phyloP scores from a whole-genome alignment of 2,113 vertebrate genomes.

The Ia io region DNA sequence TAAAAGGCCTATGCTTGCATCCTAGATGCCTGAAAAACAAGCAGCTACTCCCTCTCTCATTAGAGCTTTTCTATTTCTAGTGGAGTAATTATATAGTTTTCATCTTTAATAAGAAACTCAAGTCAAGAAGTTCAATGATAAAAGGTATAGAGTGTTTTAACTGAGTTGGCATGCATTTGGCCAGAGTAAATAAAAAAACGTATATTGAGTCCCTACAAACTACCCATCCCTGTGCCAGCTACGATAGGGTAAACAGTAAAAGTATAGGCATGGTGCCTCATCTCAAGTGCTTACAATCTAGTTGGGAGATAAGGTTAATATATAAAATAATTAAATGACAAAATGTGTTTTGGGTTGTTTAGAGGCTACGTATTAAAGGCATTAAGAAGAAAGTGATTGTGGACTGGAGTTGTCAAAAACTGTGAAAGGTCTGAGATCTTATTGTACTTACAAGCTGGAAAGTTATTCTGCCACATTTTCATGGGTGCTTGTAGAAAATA shows the following conservation, averaged over 20 bases:
- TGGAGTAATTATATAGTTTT: slow-evolving; percentile 5
- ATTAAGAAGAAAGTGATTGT: slow-evolving; percentile 7
- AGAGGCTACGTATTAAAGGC: neutral
- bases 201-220: neutral
- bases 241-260: neutral
- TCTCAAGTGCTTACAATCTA: neutral
- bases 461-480: neutral
- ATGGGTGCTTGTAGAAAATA: neutral
- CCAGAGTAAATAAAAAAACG: neutral
- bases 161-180: neutral
- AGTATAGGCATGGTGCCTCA: neutral
- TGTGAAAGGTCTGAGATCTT: neutral
- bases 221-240: neutral
- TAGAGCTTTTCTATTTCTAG: slow-evolving; percentile 43
- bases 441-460: slow-evolving; percentile 8
- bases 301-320: slow-evolving; percentile 5
- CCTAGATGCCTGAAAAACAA: slow-evolving; percentile 32
- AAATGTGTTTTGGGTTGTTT: neutral
- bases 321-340: slow-evolving; percentile 14
- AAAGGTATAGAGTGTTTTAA: neutral
- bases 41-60: neutral
- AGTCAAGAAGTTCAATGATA: slow-evolving; percentile 5
- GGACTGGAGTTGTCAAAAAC: neutral
- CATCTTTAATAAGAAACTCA: slow-evolving; percentile 23
- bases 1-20: neutral